A percentile compares a stretch with the other conserved stretches of the same genome.
phyloP scores from a whole-genome alignment of 2,888 invertebrate species.

The Chirona hameri region DNA sequence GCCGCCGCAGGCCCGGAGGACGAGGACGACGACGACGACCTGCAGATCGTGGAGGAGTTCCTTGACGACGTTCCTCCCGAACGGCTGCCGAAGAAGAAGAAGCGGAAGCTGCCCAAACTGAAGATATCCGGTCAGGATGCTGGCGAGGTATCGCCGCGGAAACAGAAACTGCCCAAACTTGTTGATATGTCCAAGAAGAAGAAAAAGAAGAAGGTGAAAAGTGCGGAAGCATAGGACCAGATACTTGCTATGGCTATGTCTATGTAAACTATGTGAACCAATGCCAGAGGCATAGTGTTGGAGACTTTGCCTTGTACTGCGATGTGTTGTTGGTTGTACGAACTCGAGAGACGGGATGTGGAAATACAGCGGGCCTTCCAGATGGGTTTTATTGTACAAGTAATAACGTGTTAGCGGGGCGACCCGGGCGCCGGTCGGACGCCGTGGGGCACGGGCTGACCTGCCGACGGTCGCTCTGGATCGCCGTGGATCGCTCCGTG shows the following conservation, averaged over 20 bases:
- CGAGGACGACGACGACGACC: conserved; percentile 32
- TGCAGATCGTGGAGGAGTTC: conserved; percentile 27
- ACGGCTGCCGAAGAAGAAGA: not conserved
- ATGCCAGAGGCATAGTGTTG: no score
- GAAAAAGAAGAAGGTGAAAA: not conserved
- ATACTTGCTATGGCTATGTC: no score
- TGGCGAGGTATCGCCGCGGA: not conserved
- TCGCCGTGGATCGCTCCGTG: not conserved
- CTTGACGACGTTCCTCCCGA: conserved; percentile 8
- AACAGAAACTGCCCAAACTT: not conserved
- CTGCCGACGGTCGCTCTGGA: not conserved
- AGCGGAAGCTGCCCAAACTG: conserved; percentile 27
- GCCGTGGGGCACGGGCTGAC: not conserved
- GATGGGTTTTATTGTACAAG: conserved; percentile 12
- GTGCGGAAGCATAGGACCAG: not conserved
- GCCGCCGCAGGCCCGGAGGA: conserved; percentile 42
- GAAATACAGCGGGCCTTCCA: not conserved
- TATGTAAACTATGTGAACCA: no score
- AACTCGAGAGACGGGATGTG: not conserved
- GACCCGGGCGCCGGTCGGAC: not conserved
- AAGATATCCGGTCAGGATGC: not conserved
- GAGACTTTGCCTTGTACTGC: not conserved
- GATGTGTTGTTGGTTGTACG: not conserved
- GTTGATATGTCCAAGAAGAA: not conserved
- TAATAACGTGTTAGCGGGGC: conserved; percentile 13